Evolutionary conservation across 2,888 invertebrate genomes (phyloP).

Genomic region (Drosophila siamana): DNA sequence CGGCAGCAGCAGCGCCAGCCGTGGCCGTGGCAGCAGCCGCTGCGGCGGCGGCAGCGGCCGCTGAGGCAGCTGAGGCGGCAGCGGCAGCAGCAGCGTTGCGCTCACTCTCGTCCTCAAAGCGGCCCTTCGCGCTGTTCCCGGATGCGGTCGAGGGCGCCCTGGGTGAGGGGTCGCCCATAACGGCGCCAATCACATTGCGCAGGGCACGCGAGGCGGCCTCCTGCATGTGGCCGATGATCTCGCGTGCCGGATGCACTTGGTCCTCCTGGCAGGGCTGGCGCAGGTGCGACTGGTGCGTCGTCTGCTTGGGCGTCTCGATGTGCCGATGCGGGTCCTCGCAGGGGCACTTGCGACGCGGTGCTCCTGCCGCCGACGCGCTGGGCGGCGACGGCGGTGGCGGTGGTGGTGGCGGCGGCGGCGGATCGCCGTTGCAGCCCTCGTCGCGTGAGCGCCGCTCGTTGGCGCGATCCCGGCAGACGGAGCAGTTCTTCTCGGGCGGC

Average conservation of each 20-base stretch:
- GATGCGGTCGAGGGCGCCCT: neutral
- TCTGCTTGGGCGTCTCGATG: neutral
- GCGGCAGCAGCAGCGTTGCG: neutral
- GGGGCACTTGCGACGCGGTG: constrained; percentile 46
- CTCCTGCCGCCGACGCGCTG: neutral
- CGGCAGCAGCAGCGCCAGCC: neutral
- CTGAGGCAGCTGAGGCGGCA: neutral
- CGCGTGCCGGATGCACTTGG: constrained; percentile 46
- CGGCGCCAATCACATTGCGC: constrained; percentile 45
- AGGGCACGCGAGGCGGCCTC: constrained; percentile 58
- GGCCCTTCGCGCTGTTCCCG: neutral
- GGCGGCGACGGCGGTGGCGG: constrained; percentile 42
- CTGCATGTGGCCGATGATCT: constrained; percentile 50
- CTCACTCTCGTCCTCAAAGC: constrained; percentile 12
- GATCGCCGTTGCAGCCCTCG: constrained; percentile 27
- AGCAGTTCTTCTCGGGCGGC: constrained; percentile 47
- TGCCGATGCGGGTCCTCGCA: constrained; percentile 51
- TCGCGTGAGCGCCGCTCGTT: constrained; percentile 16
- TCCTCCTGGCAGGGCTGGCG: constrained; percentile 16
- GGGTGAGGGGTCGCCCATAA: constrained; percentile 30
- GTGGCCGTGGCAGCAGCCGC: neutral
- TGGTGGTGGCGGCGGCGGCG: constrained; percentile 52
- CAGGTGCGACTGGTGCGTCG: neutral
- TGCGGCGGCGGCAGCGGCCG: neutral
- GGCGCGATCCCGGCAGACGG: constrained; percentile 53